A percentile compares a stretch with the other conserved stretches of the same genome.
Conservation (phyloP, 2,797 vertebrate genomes). For the Agapornis canus region DNA sequence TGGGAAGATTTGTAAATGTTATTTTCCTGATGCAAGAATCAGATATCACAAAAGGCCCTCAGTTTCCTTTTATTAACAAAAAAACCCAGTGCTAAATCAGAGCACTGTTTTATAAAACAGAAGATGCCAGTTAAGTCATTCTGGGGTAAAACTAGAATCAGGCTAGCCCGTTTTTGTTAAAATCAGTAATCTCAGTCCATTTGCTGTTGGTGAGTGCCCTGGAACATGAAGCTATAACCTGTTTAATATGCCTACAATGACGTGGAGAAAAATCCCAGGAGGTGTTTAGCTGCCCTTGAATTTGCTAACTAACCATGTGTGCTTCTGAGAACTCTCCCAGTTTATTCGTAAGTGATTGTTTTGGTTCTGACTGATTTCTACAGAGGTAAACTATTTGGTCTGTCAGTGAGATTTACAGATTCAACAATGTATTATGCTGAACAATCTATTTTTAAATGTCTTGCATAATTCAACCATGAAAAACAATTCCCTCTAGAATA, state of each 20-base stretch:
- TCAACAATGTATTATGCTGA: neutral
- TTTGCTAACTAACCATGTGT: neutral
- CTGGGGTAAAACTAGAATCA: neutral
- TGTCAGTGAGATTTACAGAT: neutral
- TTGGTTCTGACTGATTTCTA: neutral
- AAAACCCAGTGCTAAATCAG: neutral
- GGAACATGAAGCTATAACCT: neutral
- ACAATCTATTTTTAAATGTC: neutral
- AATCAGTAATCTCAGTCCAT: neutral
- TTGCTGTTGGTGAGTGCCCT: neutral
- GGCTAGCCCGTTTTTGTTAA: neutral
- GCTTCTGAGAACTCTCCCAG: neutral
- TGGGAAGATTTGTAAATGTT: neutral
- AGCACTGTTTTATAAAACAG: neutral
- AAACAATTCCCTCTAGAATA: neutral
- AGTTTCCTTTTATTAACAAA: neutral
- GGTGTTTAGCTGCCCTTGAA: constrained; percentile 15
- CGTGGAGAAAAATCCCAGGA: neutral
- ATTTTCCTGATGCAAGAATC: neutral
- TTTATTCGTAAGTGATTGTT: neutral
- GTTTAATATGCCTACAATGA: neutral
- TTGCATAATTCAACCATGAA: constrained; percentile 13
- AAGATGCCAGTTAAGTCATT: neutral
- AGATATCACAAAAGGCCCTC: neutral
- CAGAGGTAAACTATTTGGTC: neutral